Evolutionary conservation across 2,113 vertebrate species (phyloP), one percentile per base, ranked within the genome.

Genomic region (Salvelinus fontinalis): DNA sequence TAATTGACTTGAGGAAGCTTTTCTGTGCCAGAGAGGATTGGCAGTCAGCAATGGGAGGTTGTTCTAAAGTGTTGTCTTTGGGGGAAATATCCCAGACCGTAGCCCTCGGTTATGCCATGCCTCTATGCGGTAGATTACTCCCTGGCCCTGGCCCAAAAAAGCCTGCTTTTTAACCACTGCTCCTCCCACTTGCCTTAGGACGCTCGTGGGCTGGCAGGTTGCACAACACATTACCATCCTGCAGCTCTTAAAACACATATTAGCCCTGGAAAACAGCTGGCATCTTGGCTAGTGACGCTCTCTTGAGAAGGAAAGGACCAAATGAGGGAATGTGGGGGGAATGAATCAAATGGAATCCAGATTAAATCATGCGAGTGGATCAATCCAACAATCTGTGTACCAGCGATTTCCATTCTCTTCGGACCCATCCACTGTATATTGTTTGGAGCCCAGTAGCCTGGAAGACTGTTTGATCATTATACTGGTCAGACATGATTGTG

Each of bases 171-270:
- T 94, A 93, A 93, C 87, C 92, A 92, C 90, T 91, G 92, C 84
- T 92, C 91, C 87, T 90, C 90, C 90, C 89, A 87, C 90, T 93
- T 90, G 92, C 91, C 90, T 91, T 79, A 31, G 90, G 91, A 93
- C 86, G 89, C 91, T 88, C 86, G 70, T 85, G 82, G 90, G 83
- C 89, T 92, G 92, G 91, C 92, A 93, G 93, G 89, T 89, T 90
- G 88, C 85, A 81, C 85, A 87, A 83, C 82, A 79, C 91, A 90
- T 91, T 91, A 91, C 88, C 88, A 86, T 90, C 88, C 90, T 91
- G 91, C 92, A 87, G 92, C 88, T 87, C 88, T 93, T 93, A 92
- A 94, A 93, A 91, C 90, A 91, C 90, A 89, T 93, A 93, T 92
- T 84, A 90, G 90, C 85, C 83, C 83, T 77, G 86, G 90, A 87